Evolutionary conservation across 2,797 vertebrate genomes (phyloP), one percentile per base, ranked within the genome.

Genomic region (Sebastes glaucus): DNA sequence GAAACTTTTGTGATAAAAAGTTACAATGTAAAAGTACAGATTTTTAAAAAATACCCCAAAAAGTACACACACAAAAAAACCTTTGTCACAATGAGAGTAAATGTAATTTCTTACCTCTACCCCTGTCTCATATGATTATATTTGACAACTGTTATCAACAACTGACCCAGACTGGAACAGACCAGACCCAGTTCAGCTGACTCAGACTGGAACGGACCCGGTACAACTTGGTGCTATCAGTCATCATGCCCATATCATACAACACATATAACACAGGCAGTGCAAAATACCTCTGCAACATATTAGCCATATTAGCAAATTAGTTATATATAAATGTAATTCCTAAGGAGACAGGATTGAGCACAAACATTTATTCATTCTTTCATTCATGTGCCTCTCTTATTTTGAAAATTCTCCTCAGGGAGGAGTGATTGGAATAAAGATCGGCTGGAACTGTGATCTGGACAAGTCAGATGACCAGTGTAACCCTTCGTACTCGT

Each of bases 371-470:
- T 49, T 18, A 42, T 42, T 42, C 38, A 42, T 46, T 52, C 28
- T 63, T 25, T 71, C 6, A 16, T 27, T 38, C 2, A 23, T 22
- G 18, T 57, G 13, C 13, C 30, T 66, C 38, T 16, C 18, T 52
- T 18, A 30, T 64, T 63, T 78, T 60, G 4, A 72, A 74, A 27
- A 14, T 30, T 42, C 18, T 78, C 8, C 42, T 81, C 76, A 99
- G 98, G 98, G 98, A 0, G 98, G 98, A 14, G 97, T 98, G 30
- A 96, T 99, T 80, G 98, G 97, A 23, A 98, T 99, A 88, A 99
- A 98, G 94, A 99, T 99, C 4, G 95, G 96, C 32, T 99, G 98
- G 98, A 89, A 96, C 46, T 99, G 98, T 27, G 97, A 99, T 87
- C 85, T 99, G 91, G 98, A 99, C 89, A 96, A 91, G 66, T 93